A percentile compares a stretch with the other conserved stretches of the same genome.
phyloP scores from a whole-genome alignment of 2,113 vertebrate species.

The Gambusia holbrooki region DNA sequence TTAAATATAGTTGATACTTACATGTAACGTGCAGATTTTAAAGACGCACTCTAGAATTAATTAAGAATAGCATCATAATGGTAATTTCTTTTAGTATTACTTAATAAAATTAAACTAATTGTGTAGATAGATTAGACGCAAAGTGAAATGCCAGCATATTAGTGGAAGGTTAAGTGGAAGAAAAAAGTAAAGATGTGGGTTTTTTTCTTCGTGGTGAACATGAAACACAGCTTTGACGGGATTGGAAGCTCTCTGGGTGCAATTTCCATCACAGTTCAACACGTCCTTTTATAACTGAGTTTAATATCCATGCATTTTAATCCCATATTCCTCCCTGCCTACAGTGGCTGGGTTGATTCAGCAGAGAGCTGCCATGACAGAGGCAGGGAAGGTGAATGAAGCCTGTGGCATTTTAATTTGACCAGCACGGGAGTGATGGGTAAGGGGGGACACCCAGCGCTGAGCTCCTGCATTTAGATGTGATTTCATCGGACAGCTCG shows the following conservation, averaged over 20 bases:
- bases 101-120: too few relatives aligned
- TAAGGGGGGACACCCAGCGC: background rate
- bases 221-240: background rate
- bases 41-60: background rate
- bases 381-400: constrained; percentile 59
- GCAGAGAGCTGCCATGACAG: constrained; percentile 27
- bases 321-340: constrained; percentile 15
- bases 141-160: too few relatives aligned
- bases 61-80: background rate
- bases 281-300: background rate
- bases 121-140: too few relatives aligned
- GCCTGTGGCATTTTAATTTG: constrained; percentile 45
- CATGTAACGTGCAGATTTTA: constrained; percentile 6
- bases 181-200: background rate
- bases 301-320: background rate
- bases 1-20: constrained; percentile 11
- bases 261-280: background rate
- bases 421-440: background rate
- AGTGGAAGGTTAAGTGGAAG: background rate
- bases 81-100: too few relatives aligned
- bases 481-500: constrained; percentile 49
- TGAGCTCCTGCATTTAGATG: constrained; percentile 31
- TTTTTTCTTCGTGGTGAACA: background rate
- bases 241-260: constrained; percentile 1
- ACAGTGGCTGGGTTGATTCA: constrained; percentile 48